Percentiles rank a stretch among this genome's conserved stretches.
phyloP scores from a whole-genome alignment of 2,113 vertebrate genomes.

The Acrocephalus kingi region DNA sequence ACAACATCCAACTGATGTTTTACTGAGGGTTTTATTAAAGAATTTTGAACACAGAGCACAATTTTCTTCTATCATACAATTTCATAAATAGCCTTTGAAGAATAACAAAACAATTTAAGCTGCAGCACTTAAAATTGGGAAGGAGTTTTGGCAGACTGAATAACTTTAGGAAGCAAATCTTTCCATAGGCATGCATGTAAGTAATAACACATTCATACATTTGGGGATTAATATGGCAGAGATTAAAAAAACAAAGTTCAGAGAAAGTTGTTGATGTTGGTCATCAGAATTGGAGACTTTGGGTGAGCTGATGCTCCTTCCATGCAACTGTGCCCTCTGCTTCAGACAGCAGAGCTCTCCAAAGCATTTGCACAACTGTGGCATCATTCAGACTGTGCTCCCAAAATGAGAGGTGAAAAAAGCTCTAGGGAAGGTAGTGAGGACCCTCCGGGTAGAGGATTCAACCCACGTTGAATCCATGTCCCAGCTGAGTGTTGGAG shows the following conservation, averaged over 20 bases:
- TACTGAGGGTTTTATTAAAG: slow-evolving; percentile 1
- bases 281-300: neutral
- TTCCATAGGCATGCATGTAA: slow-evolving; percentile 11
- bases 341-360: neutral
- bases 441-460: neutral
- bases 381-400: neutral
- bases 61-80: slow-evolving; percentile 12
- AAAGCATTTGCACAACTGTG: neutral
- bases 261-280: neutral
- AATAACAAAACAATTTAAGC: slow-evolving; percentile 42
- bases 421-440: neutral
- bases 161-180: slow-evolving; percentile 8
- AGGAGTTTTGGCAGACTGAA: slow-evolving; percentile 36
- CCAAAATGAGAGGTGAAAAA: neutral
- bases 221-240: neutral
- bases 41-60: neutral
- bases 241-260: neutral
- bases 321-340: neutral
- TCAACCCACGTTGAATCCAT: neutral
- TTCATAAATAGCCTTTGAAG: slow-evolving; percentile 54
- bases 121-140: slow-evolving; percentile 24
- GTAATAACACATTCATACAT: neutral
- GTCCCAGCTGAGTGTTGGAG: neutral
- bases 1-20: slow-evolving; percentile 5
- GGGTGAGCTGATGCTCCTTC: neutral